phyloP scores from a whole-genome alignment of 1,140 invertebrate genomes.

The Stenopsyche tienmushanensis region DNA sequence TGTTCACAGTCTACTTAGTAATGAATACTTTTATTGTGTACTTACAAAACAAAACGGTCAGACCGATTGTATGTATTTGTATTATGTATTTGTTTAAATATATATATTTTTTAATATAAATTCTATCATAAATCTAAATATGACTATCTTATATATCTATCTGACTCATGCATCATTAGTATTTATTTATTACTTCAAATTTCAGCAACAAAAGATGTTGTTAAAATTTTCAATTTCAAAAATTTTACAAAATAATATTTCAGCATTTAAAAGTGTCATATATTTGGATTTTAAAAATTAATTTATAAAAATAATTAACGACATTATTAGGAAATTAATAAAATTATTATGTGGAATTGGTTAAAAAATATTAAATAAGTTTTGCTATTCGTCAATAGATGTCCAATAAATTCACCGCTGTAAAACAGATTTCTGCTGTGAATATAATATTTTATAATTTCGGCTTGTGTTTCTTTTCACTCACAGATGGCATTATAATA shows the following conservation, averaged over 20 bases:
- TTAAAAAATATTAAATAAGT: neutral
- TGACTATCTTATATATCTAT: neutral
- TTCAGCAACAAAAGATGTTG: neutral
- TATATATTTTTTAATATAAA: neutral
- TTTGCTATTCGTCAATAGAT: slow-evolving; percentile 12
- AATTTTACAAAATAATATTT: neutral
- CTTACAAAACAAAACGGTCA: too few species aligned
- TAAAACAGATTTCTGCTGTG: too few species aligned
- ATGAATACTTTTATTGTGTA: too few species aligned
- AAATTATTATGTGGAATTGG: neutral
- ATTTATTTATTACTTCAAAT: neutral
- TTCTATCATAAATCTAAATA: neutral
- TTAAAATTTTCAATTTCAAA: slow-evolving; percentile 1
- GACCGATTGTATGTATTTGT: too few species aligned
- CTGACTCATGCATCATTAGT: neutral
- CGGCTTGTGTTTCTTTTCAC: slow-evolving; percentile 1
- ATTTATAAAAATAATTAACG: neutral
- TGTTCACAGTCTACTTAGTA: too few species aligned
- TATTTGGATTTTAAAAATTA: neutral
- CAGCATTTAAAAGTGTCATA: neutral
- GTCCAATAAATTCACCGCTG: too few species aligned
- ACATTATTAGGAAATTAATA: neutral
- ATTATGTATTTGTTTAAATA: too few species aligned
- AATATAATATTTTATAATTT: neutral
- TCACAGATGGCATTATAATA: neutral